Evolutionary conservation across 1,140 invertebrate genomes (phyloP), one percentile per base, ranked within the genome.

Genomic region (Drosophila aff.): DNA sequence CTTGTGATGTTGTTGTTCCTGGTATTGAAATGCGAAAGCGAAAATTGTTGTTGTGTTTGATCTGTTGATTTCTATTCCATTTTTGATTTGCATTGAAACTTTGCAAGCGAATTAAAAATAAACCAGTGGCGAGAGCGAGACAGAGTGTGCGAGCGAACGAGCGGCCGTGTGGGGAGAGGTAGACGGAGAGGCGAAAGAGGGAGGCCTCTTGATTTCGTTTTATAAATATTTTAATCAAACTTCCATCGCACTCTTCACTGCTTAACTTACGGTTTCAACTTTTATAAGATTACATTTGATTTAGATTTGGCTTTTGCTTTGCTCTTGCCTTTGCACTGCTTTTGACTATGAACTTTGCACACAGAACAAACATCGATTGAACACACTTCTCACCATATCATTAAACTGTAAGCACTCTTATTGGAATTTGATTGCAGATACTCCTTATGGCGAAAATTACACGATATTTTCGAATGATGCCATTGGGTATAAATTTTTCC

Each of bases 1-100:
- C 40, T 63, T 36, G 28, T n/a, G 23, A 61, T 71, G 47, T 66
- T 66, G 63, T 47, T 77, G 43, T 69, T 69, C 53, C 69, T 77
- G 55, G 64, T 46, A 62, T 66, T 46, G 28, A 66, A 66, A 67
- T 78, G 78, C 78, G 78, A 84, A 84, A 84, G 82, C 82, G 78
- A 84, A 57, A 84, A 78, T 85, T 73, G 43, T 73, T 73, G 67
- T 85, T 77, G 66, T 77, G 60, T 80, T 82, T 79, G 64, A 82
- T 83, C 65, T 76, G 73, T 80, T 81, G 71, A 83, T 71, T 83
- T 83, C 80, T 79, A 69, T 68, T 64, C 36, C 33, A 64, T 57
- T 55, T 46, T 71, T 74, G 80, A 85, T 84, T 85, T 84, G 82
- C 81, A 85, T 81, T 72, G 69, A 77, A 81, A 69, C 64, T 81